phyloP scores from a whole-genome alignment of 1,140 invertebrate genomes.

The Heliconius hewitsoni region DNA sequence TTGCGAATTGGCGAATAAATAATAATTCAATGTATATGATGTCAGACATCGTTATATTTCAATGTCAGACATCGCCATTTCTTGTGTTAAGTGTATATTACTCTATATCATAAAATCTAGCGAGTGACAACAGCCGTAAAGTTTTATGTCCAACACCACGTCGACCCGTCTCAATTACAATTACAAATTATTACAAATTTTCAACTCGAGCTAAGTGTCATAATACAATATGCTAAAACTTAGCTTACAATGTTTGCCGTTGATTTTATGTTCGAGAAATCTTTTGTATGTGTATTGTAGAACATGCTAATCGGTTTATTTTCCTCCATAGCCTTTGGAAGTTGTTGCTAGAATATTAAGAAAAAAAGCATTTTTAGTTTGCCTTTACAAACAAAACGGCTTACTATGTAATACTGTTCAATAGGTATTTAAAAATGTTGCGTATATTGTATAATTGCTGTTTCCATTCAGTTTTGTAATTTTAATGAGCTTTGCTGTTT shows the following conservation, averaged over 20 bases:
- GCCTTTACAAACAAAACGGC: constrained; percentile 32
- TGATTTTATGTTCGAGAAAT: constrained; percentile 41
- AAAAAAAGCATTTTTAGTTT: constrained; percentile 28
- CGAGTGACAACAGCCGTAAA: constrained; percentile 73
- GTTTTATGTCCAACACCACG: constrained; percentile 64
- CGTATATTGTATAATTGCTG: background rate
- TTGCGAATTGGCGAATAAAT: constrained; percentile 66
- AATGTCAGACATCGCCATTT: constrained; percentile 41
- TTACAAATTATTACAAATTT: constrained; percentile 77
- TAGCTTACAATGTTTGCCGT: constrained; percentile 54
- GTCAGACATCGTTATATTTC: constrained; percentile 40
- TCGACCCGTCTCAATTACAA: constrained; percentile 68
- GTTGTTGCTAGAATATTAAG: constrained; percentile 23
- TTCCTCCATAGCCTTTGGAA: constrained; percentile 28
- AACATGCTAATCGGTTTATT: constrained; percentile 50
- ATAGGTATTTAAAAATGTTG: constrained; percentile 22
- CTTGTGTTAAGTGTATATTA: constrained; percentile 69
- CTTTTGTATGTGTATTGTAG: constrained; percentile 44
- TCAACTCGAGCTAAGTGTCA: constrained; percentile 53
- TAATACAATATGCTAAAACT: constrained; percentile 49
- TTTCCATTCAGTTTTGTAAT: background rate
- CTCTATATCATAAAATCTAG: constrained; percentile 68
- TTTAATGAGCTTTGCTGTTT: background rate
- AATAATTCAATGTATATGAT: constrained; percentile 63
- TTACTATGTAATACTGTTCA: constrained; percentile 30